These are phyloP conservation scores for Lathamus discolor DNA, from an alignment of 2,113 vertebrate genomes.

Conservation along the genomic window DNA sequence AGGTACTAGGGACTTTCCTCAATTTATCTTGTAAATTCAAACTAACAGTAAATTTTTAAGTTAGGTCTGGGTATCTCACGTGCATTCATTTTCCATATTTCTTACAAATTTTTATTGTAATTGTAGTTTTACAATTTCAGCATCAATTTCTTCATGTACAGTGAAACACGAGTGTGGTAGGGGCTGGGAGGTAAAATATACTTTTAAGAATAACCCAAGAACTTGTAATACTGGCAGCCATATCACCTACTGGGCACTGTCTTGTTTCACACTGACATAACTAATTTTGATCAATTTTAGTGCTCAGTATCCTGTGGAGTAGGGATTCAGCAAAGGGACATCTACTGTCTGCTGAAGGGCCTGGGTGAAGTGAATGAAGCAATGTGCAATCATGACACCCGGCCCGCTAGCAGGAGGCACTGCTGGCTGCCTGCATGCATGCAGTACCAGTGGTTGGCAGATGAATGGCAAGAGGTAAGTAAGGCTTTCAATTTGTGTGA, in stretches of 20 bases:
- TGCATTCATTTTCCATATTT: neutral
- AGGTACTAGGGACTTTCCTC: neutral
- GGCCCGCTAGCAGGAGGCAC: conserved; percentile 56
- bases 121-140: neutral
- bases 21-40: neutral
- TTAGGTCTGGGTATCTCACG: neutral
- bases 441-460: conserved; percentile 76
- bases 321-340: conserved; percentile 82
- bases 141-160: neutral
- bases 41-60: neutral
- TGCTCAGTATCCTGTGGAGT: conserved; percentile 89
- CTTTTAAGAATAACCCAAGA: neutral
- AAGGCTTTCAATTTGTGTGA: neutral
- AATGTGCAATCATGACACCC: conserved; percentile 62
- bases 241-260: neutral
- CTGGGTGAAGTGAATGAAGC: conserved; percentile 73
- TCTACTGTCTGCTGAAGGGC: conserved; percentile 84
- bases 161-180: neutral
- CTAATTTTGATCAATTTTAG: conserved; percentile 60
- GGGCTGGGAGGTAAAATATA: no score
- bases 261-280: neutral
- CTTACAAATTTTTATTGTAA: neutral
- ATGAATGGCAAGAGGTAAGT: conserved; percentile 84
- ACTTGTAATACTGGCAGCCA: neutral
- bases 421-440: conserved; percentile 78